Evolutionary conservation across 2,888 invertebrate species (phyloP).

Genomic region (Caenorhabditis sp.): DNA sequence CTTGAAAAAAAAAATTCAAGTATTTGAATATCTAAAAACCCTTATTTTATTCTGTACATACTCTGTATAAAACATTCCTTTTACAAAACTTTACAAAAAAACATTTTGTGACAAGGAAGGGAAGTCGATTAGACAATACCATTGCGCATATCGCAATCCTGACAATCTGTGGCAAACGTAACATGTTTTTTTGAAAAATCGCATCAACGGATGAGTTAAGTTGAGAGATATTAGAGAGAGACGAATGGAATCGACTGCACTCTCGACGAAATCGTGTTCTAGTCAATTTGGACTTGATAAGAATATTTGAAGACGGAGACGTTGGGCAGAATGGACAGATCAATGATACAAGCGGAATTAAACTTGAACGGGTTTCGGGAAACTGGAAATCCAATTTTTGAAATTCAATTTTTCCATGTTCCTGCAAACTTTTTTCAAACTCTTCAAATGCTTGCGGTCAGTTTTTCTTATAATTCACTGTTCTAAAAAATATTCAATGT

Average conservation of each 20-base stretch:
- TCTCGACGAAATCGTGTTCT: neutral
- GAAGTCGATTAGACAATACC: neutral
- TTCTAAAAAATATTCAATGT: too few species aligned
- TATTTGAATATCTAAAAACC: too few species aligned
- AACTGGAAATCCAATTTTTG: too few species aligned
- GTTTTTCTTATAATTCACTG: too few species aligned
- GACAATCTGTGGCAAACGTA: neutral
- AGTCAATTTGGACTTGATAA: neutral
- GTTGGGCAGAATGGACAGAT: neutral
- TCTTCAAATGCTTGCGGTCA: too few species aligned
- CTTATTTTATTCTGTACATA: too few species aligned
- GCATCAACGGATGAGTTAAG: neutral
- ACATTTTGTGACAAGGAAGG: neutral
- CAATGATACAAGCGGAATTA: neutral
- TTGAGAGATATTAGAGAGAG: neutral
- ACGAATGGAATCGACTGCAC: neutral
- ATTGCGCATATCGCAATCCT: neutral
- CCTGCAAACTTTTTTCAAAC: too few species aligned
- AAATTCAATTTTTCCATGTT: too few species aligned
- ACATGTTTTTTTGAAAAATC: slow-evolving; percentile 3
- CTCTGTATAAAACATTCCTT: too few species aligned
- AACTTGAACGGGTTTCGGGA: neutral
- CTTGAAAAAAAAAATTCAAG: too few species aligned
- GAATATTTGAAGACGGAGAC: neutral
- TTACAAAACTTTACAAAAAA: too few species aligned